Conservation (phyloP, 2,113 vertebrate species). For the Bombycilla garrulus region DNA sequence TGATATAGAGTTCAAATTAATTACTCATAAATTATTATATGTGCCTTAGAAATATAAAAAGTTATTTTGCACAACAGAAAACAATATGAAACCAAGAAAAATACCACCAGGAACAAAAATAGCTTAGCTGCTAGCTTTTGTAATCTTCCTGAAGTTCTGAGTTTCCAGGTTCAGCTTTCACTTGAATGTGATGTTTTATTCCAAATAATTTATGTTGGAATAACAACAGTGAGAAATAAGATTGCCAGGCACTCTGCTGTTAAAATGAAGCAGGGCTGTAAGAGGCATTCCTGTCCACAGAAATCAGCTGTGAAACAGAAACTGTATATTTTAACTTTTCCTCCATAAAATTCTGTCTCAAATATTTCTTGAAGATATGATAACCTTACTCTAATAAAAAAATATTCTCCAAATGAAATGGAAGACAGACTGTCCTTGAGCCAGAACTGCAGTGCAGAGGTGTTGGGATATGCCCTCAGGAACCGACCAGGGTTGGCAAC, state of each 20-base stretch:
- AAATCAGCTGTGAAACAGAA: neutral
- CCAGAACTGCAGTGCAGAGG: neutral
- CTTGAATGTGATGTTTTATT: neutral
- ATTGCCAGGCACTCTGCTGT: neutral
- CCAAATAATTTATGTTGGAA: neutral
- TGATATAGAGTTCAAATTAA: neutral
- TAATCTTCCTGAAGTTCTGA: neutral
- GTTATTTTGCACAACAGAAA: neutral
- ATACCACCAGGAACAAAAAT: neutral
- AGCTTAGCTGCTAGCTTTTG: neutral
- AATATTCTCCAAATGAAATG: neutral
- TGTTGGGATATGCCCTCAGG: neutral
- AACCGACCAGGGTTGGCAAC: neutral
- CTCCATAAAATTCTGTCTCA: neutral
- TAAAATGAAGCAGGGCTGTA: neutral
- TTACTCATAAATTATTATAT: neutral
- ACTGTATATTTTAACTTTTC: neutral
- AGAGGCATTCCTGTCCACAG: neutral
- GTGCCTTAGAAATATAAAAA: neutral
- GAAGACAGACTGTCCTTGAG: neutral
- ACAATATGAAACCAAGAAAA: neutral
- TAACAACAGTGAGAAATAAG: neutral
- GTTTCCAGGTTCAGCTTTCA: neutral
- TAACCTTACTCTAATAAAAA: neutral
- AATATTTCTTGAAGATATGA: neutral